phyloP scores from a whole-genome alignment of 2,113 vertebrate species.

The Theristicus caerulescens region DNA sequence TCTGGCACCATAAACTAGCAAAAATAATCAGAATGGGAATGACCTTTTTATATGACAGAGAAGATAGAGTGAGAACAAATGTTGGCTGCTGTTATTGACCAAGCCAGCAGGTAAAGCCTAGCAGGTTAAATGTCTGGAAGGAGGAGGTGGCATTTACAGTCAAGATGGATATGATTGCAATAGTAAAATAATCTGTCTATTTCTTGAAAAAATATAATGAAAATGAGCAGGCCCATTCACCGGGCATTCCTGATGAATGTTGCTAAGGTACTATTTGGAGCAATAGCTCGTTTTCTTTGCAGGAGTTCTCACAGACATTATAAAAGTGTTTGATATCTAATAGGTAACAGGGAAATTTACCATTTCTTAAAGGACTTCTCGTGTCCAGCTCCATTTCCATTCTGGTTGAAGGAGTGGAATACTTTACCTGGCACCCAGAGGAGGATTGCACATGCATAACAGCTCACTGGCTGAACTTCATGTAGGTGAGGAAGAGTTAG shows the following conservation, averaged over 20 bases:
- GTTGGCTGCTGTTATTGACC: background rate
- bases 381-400: background rate
- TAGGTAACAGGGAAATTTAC: background rate
- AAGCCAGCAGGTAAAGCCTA: background rate
- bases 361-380: background rate
- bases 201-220: background rate
- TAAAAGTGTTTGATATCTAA: background rate
- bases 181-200: background rate
- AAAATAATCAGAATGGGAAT: background rate
- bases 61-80: background rate
- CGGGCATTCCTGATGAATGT: background rate
- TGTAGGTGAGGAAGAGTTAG: background rate
- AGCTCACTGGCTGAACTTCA: background rate
- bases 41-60: background rate
- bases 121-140: background rate
- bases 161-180: background rate
- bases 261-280: background rate
- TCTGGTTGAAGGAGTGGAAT: background rate
- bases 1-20: background rate
- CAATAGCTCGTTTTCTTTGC: background rate
- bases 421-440: background rate
- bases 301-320: background rate
- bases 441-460: background rate
- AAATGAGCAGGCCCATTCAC: background rate
- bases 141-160: background rate